Evolutionary conservation across 1,140 invertebrate genomes (phyloP).

Genomic region (Drosophila kurseongensis): DNA sequence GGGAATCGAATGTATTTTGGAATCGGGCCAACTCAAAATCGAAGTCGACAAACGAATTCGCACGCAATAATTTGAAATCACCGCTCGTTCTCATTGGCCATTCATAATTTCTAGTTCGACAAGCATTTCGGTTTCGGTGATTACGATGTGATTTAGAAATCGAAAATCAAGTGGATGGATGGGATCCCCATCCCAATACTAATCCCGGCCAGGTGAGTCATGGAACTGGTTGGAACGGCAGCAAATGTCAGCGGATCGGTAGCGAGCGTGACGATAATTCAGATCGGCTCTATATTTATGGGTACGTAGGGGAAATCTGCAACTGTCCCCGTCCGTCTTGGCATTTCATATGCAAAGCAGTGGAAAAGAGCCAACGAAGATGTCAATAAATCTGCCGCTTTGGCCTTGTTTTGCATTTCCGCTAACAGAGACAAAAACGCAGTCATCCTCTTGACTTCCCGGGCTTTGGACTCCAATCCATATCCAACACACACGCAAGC

Average conservation of each 20-base stretch:
- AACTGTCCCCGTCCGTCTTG: constrained; percentile 34
- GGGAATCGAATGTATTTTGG: constrained; percentile 11
- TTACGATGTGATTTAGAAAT: constrained; percentile 64
- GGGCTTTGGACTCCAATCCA: background rate
- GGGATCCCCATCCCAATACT: background rate
- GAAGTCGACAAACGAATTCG: constrained; percentile 43
- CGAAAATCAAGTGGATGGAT: constrained; percentile 38
- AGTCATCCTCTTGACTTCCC: constrained; percentile 28
- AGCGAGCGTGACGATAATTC: constrained; percentile 70
- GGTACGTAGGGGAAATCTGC: constrained; percentile 50
- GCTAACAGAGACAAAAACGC: constrained; percentile 66
- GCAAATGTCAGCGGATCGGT: constrained; percentile 34
- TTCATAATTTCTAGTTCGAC: constrained; percentile 80
- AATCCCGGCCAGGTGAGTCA: constrained; percentile 40
- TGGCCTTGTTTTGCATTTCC: constrained; percentile 83
- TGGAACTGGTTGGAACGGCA: constrained; percentile 28
- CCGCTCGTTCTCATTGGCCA: constrained; percentile 38
- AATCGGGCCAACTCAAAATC: constrained; percentile 4
- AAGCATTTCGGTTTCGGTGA: constrained; percentile 34
- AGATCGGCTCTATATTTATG: constrained; percentile 57
- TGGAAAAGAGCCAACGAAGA: constrained; percentile 65
- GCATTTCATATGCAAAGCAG: constrained; percentile 80
- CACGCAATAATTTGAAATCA: constrained; percentile 47
- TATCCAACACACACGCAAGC: constrained; percentile 53
- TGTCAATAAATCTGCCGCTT: constrained; percentile 81